Evolutionary conservation across 2,797 vertebrate species (phyloP).

Genomic region (Chiroxiphia lanceolata): DNA sequence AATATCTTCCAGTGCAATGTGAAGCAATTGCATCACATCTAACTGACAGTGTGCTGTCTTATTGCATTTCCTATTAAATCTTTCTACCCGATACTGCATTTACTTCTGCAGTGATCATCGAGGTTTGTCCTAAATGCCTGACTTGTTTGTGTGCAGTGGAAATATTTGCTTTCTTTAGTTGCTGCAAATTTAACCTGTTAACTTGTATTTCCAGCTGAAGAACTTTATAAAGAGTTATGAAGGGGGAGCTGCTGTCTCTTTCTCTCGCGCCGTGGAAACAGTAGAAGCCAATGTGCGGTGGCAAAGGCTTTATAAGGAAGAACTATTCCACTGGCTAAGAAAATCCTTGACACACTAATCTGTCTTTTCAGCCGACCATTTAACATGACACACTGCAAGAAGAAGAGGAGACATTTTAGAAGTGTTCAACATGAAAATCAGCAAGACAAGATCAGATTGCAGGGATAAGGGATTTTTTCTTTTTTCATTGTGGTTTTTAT

Average conservation of each 20-base stretch:
- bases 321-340: constrained; percentile 93
- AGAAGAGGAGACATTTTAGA: constrained; percentile 45
- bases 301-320: constrained; percentile 90
- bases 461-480: not conserved
- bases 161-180: not conserved
- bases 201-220: constrained; percentile 83
- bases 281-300: constrained; percentile 93
- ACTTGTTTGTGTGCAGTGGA: not conserved
- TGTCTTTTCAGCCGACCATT: not conserved
- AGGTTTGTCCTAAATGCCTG: not conserved
- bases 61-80: constrained; percentile 30
- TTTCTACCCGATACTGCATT: not conserved
- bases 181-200: constrained; percentile 29
- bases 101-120: not conserved
- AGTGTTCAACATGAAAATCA: not conserved
- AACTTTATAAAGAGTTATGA: constrained; percentile 88
- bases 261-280: constrained; percentile 89
- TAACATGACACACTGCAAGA: constrained; percentile 41
- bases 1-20: constrained; percentile 25
- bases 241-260: constrained; percentile 83
- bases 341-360: constrained; percentile 77
- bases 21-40: constrained; percentile 19
- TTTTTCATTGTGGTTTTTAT: constrained; percentile 55
- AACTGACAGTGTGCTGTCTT: constrained; percentile 36
- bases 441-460: constrained; percentile 51